Conservation (phyloP, 2,888 invertebrate species). For the Agapetus fuscipes region DNA sequence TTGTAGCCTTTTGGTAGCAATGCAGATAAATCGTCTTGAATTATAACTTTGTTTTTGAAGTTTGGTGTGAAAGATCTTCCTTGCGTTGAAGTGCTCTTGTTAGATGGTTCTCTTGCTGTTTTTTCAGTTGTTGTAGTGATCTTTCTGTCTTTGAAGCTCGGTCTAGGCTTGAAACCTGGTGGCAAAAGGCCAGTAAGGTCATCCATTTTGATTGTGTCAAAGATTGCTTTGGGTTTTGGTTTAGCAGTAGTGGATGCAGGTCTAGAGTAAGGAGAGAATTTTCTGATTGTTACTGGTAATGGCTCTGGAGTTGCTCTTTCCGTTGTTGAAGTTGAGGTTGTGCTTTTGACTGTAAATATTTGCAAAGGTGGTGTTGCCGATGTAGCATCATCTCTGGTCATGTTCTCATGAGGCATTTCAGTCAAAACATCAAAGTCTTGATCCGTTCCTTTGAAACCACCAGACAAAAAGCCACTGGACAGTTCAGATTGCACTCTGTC, state of each 20-base stretch:
- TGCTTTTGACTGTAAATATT: conserved; percentile 44
- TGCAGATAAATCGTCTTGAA: conserved; percentile 43
- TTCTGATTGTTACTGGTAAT: conserved; percentile 53
- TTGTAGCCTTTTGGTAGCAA: conserved; percentile 57
- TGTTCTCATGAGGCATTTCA: conserved; percentile 34
- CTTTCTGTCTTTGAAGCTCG: conserved; percentile 43
- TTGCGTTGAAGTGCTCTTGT: conserved; percentile 31
- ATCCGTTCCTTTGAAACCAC: conserved; percentile 58
- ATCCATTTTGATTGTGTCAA: conserved; percentile 46
- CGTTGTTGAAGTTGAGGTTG: conserved; percentile 37
- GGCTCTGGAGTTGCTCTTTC: conserved; percentile 48
- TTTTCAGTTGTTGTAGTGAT: conserved; percentile 40
- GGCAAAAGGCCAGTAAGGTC: conserved; percentile 53
- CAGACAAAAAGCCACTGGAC: conserved; percentile 65
- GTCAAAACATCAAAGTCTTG: conserved; percentile 58
- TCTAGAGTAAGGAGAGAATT: conserved; percentile 48
- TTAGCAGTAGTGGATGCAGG: conserved; percentile 29
- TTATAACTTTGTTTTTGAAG: conserved; percentile 48
- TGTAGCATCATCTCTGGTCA: conserved; percentile 25
- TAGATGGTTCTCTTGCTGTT: conserved; percentile 28
- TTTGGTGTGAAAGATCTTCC: conserved; percentile 44
- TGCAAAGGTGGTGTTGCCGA: conserved; percentile 23
- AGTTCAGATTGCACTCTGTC: conserved; percentile 78
- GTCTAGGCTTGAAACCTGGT: conserved; percentile 49
- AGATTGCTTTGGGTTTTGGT: conserved; percentile 31